A percentile compares a stretch with the other conserved stretches of the same genome.
These are phyloP conservation scores for Willowsia nigromaculata DNA, from an alignment of 2,888 invertebrate genomes.

Conservation along the genomic window DNA sequence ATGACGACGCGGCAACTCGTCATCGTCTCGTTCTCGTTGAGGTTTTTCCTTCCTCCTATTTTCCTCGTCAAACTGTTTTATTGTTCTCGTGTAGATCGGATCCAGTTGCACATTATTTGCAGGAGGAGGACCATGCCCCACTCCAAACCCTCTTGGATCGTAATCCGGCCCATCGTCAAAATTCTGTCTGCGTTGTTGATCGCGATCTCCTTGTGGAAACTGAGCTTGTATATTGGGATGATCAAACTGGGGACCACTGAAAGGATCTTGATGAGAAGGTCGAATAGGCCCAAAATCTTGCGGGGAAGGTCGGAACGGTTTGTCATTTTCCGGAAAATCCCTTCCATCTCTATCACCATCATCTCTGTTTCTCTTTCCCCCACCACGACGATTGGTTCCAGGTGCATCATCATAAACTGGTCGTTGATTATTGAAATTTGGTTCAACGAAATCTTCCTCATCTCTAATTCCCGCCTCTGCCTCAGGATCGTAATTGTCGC, in stretches of 20 bases:
- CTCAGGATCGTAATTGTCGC: constrained; percentile 42
- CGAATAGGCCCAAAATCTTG: constrained; percentile 72
- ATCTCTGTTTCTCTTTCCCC: constrained; percentile 4
- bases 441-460: constrained; percentile 68
- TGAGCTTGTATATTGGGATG: constrained; percentile 67
- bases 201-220: constrained; percentile 40
- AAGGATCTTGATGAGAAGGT: constrained; percentile 69
- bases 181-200: background rate
- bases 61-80: constrained; percentile 77
- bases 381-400: constrained; percentile 1
- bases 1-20: background rate
- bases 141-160: constrained; percentile 73
- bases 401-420: constrained; percentile 69
- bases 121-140: constrained; percentile 70
- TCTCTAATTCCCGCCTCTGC: constrained; percentile 38
- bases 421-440: constrained; percentile 67
- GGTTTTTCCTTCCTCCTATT: constrained; percentile 40
- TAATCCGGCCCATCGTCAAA: constrained; percentile 62
- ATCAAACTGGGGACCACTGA: constrained; percentile 66
- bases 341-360: background rate
- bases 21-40: background rate
- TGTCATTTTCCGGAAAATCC: constrained; percentile 1
- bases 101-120: constrained; percentile 71
- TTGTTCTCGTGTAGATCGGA: constrained; percentile 77
- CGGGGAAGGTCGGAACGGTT: constrained; percentile 69